Conservation (phyloP, 2,888 invertebrate genomes). For the Strigamia maritima region DNA sequence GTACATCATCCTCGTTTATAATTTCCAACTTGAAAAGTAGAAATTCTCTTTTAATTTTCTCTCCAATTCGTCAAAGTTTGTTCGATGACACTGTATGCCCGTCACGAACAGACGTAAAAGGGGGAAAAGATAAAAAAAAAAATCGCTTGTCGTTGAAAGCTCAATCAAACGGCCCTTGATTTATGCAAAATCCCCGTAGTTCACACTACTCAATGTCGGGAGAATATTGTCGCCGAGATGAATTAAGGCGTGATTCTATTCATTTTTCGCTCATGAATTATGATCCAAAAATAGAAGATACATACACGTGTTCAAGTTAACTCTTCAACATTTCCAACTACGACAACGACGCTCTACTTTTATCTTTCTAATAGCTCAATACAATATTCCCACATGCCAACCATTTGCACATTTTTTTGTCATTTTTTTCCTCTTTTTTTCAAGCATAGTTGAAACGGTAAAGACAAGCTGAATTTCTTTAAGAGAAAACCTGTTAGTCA, state of each 20-base stretch:
- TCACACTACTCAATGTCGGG: conserved; percentile 23
- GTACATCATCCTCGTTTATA: background rate
- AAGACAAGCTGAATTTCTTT: background rate
- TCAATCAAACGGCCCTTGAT: conserved; percentile 30
- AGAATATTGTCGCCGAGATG: background rate
- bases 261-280: conserved; percentile 20
- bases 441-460: background rate
- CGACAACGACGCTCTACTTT: conserved; percentile 3
- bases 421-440: background rate
- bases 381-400: conserved; percentile 1
- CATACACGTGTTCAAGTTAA: conserved; percentile 8
- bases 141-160: conserved; percentile 22
- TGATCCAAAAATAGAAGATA: background rate
- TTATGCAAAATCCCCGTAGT: conserved; percentile 30
- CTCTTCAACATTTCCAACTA: background rate
- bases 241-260: conserved; percentile 32
- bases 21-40: background rate
- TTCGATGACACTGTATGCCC: background rate
- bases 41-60: conserved; percentile 2
- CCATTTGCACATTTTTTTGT: conserved; percentile 8
- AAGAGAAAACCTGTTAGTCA: conserved; percentile 14
- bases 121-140: background rate
- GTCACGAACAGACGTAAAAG: conserved; percentile 29
- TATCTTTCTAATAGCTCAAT: conserved; percentile 7
- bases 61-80: background rate